Base-by-base conservation (phyloP, 1,140 invertebrate species). In the Ostrea denselamellosa region DNA sequence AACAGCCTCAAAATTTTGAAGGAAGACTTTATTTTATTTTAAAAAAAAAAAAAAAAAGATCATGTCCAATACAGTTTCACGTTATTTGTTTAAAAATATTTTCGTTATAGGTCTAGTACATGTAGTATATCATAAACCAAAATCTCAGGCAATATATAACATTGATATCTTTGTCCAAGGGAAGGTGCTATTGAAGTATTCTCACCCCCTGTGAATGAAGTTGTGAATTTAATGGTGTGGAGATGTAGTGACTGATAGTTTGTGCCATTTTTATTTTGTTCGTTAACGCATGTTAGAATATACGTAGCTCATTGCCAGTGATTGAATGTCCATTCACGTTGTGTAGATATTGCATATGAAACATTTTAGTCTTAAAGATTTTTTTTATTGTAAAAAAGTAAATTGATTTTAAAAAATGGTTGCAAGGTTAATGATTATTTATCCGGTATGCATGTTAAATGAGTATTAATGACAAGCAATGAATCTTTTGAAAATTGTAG, bases 251-350 rank as follows among this genome's bases (percentile, higher is more conserved):
- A 17, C 56, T 62, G 34, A 17, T 62, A 62, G 8, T 62, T 62
- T 62, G 56, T 62, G 56, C 56, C 56, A 62, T 62, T 62, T 62
- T 62, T 62, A 62, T 62, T 62, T 19, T 19, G 56, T 62, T 62
- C 56, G 5, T 62, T 5, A 62, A 7, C n/a, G 56, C 56, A 62
- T 62, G 14, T 19, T 62, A n/a, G 56, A 62, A n/a, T 19, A 19
- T 62, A 62, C n/a, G 7, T 62, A 19, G 17, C 19, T 62, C 56
- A n/a, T 62, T 62, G 7, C n/a, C n/a, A 44, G 34, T 44, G 34
- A 44, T 5, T 5, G 34, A 44, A 44, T 44, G 34, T 44, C 34
- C 34, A 44, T 44, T 44, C 34, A 44, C 34, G 5, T 44, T 44
- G 34, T 44, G 34, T 44, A 44, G 34, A 44, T 5, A 44, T n/a